Base-by-base conservation (phyloP, 2,888 invertebrate genomes). In the Eucriotettix oculatus region DNA sequence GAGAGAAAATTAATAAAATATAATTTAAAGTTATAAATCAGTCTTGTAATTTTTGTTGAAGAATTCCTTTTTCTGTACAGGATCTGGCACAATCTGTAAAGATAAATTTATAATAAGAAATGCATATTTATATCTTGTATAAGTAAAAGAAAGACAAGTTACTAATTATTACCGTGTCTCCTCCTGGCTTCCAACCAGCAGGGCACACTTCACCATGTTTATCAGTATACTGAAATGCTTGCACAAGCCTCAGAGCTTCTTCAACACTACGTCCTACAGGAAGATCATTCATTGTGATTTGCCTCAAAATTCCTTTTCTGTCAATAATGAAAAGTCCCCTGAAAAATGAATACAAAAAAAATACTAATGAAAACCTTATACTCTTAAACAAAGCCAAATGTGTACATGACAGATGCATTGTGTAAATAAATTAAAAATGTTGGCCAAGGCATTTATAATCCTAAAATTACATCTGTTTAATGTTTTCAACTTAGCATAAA, bases 221-320 rank as follows among this genome's bases (percentile, higher is more conserved):
- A 71, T 93, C 92, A 0, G 92, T 92, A 69, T 90, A 95, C 72
- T 95, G 92, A 77, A 96, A 95, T 60, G 95, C 95, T 78, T 96
- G 95, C 0, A 96, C 91, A 59, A 96, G 76, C 69, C 96, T 79
- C 58, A 96, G 74, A 1, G 95, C 95, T 77, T 96, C 96, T 75
- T 96, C 95, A 3, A 96, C 95, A 61, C 90, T 92, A 61, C 95
- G 79, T 1, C 92, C 92, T 11, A 93, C 92, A 0, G 95, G 95
- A 65, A 96, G 79, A 77, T 96, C 96, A 74, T 96, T 96, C 92
- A 96, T 94, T 5, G 95, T 96, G 52, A 95, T 94, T 75, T 96
- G 95, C 58, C 96, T 78, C 52, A 96, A 75, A 60, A 87, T 78
- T 48, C 93, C 93, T 70, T 85, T 88, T 42, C 86, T 85, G 75